Evolutionary conservation across 2,113 vertebrate species (phyloP).

Genomic region (Oreochromis niloticus): DNA sequence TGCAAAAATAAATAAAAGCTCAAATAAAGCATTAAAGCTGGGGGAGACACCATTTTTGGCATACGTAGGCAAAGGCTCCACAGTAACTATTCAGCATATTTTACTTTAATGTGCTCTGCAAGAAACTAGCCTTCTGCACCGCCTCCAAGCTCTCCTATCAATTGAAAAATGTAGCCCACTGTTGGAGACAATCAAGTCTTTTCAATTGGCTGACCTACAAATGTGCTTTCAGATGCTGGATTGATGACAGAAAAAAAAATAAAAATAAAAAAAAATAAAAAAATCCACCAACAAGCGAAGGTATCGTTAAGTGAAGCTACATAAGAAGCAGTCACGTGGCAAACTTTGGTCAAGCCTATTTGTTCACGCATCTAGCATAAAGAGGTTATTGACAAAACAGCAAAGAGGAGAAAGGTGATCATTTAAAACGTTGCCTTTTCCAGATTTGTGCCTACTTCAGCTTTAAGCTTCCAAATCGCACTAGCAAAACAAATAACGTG

Average conservation of each 20-base stretch:
- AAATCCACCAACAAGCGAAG: neutral
- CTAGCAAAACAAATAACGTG: slow-evolving; percentile 19
- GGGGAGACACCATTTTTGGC: neutral
- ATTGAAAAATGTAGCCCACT: neutral
- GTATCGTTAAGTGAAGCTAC: neutral
- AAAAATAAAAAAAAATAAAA: neutral
- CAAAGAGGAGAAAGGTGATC: neutral
- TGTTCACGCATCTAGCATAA: neutral
- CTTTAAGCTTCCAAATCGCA: neutral
- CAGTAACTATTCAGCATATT: neutral
- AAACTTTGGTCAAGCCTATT: neutral
- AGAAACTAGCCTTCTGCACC: neutral
- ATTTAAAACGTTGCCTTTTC: neutral
- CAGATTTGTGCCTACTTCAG: neutral
- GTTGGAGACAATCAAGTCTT: neutral
- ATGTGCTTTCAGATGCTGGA: neutral
- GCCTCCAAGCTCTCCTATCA: neutral
- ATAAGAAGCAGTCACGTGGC: neutral
- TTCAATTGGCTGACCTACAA: neutral
- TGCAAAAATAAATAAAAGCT: neutral
- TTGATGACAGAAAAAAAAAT: neutral
- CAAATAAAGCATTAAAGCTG: neutral
- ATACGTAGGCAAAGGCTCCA: neutral
- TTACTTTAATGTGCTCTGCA: neutral
- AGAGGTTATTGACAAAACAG: neutral